Evolutionary conservation across 64 coral and sea anemone species (phyloP).

Genomic region (Actinia tenebrosa): DNA sequence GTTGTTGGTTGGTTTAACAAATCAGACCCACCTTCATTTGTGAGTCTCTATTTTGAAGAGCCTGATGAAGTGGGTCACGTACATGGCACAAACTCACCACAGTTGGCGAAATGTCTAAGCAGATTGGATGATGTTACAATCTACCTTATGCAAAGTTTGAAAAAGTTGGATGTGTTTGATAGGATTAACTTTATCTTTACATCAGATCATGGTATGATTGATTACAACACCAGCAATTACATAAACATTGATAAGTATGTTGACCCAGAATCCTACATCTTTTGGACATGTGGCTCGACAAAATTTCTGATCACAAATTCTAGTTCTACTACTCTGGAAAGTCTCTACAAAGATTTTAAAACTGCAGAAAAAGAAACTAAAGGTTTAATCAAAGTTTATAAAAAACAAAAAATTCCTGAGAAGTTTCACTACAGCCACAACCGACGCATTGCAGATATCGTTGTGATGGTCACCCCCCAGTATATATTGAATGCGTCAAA

Average conservation of each 20-base stretch:
- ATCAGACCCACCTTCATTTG: conserved; percentile 34
- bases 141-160: conserved; percentile 48
- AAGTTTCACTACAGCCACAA: conserved; percentile 42
- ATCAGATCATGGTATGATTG: conserved; percentile 64
- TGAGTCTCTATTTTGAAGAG: conserved; percentile 57
- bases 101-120: conserved; percentile 36
- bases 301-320: conserved; percentile 21
- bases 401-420: conserved; percentile 41
- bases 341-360: conserved; percentile 4
- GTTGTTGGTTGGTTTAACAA: conserved; percentile 41
- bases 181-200: conserved; percentile 74
- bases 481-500: conserved; percentile 5
- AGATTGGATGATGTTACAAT: conserved; percentile 41
- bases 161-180: conserved; percentile 23
- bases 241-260: conserved; percentile 44
- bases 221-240: conserved; percentile 24
- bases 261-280: neutral
- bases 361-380: neutral
- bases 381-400: conserved; percentile 33
- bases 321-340: neutral
- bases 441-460: conserved; percentile 30
- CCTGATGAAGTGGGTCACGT: conserved; percentile 57
- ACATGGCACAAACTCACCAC: conserved; percentile 41
- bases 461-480: conserved; percentile 19
- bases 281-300: neutral